These are phyloP conservation scores for Talpa occidentalis DNA, from an alignment of 2,113 vertebrate species.

Conservation along the genomic window DNA sequence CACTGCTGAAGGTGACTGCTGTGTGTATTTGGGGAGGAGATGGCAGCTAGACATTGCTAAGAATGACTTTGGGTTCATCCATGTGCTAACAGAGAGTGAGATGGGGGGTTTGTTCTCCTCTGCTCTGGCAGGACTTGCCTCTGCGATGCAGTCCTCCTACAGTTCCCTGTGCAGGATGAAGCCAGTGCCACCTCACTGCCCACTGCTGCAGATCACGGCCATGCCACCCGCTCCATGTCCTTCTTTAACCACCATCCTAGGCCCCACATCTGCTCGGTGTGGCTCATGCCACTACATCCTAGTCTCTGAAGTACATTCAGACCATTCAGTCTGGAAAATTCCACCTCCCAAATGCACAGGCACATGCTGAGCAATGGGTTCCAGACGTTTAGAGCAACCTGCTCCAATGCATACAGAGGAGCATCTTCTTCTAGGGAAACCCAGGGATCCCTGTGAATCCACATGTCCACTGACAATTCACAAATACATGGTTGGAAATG, in stretches of 20 bases:
- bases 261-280: rapidly evolving
- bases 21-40: neutral
- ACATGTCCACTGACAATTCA: neutral
- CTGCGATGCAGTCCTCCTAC: neutral
- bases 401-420: neutral
- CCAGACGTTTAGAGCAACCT: too few species aligned
- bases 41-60: neutral
- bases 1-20: neutral
- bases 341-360: neutral
- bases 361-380: neutral
- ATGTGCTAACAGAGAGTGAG: neutral
- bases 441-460: neutral
- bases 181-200: neutral
- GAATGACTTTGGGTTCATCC: neutral
- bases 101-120: neutral
- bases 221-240: rapidly evolving
- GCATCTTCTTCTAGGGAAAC: conserved; percentile 2
- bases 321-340: neutral
- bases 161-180: neutral
- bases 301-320: neutral
- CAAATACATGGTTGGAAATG: neutral
- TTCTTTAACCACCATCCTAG: neutral
- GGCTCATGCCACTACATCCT: rapidly evolving
- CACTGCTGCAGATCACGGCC: rapidly evolving
- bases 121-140: neutral